Evolutionary conservation across 2,113 vertebrate genomes (phyloP).

Genomic region (Phylloscopus trochiloides): DNA sequence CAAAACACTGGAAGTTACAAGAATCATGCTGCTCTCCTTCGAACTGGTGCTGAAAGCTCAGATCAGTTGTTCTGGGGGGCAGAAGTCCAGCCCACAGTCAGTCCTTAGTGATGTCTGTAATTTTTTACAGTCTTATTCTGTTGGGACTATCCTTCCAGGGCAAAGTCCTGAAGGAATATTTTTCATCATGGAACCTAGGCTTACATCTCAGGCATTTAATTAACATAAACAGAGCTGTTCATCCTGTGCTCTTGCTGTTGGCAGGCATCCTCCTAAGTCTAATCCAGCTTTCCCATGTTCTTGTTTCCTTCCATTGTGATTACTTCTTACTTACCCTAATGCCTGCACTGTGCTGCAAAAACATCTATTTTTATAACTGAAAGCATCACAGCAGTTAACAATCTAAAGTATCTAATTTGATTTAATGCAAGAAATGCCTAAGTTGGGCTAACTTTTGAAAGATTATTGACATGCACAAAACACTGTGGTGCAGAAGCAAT

Average conservation of each 20-base stretch:
- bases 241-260: not conserved
- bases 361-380: accelerated
- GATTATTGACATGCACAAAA: not conserved
- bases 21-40: not conserved
- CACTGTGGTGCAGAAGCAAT: not conserved
- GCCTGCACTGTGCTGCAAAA: not conserved
- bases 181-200: not conserved
- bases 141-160: not conserved
- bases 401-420: not conserved
- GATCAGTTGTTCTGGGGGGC: not conserved
- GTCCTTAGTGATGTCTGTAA: not conserved
- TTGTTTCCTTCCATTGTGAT: not conserved
- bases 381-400: not conserved
- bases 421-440: not conserved
- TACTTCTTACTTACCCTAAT: not conserved
- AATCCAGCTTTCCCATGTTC: not conserved
- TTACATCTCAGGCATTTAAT: not conserved
- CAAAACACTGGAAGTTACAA: not conserved
- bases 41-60: not conserved
- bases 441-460: not conserved
- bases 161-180: not conserved
- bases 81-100: not conserved
- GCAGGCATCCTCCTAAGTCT: not conserved
- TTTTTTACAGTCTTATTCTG: not conserved
- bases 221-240: not conserved